Conservation (phyloP, 2,888 invertebrate species). For the Macropis europaea region DNA sequence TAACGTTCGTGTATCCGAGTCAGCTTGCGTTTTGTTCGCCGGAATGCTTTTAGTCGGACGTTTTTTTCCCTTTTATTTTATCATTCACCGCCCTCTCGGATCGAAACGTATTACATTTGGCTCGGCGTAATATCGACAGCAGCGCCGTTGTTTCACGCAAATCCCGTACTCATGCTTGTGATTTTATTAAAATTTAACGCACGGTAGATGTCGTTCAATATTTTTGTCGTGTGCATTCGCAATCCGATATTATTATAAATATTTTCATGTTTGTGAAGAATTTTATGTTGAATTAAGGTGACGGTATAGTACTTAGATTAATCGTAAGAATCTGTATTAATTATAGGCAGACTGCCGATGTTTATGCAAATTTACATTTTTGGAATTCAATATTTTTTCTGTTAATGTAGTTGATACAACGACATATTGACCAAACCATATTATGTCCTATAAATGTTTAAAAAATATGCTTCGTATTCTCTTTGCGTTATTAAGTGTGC, state of each 20-base stretch:
- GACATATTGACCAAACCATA: too few species aligned
- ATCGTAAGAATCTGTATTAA: background rate
- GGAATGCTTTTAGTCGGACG: constrained; percentile 34
- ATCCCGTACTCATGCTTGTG: background rate
- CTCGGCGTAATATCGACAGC: constrained; percentile 36
- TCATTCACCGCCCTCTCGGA: background rate
- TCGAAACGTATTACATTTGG: constrained; percentile 36
- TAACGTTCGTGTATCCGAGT: constrained; percentile 25
- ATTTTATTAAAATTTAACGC: constrained; percentile 25
- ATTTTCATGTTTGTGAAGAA: background rate
- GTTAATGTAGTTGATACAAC: too few species aligned
- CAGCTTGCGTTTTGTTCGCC: constrained; percentile 42
- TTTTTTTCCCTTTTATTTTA: constrained; percentile 8
- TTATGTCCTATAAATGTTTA: too few species aligned
- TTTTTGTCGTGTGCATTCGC: background rate
- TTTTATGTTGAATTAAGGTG: background rate
- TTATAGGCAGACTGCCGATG: too few species aligned
- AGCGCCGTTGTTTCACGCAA: constrained; percentile 2
- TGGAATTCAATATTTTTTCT: too few species aligned
- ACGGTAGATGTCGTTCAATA: constrained; percentile 1
- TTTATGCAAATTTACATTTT: too few species aligned
- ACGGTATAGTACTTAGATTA: background rate
- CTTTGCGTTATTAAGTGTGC: too few species aligned
- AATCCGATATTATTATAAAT: background rate
- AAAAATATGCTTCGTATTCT: too few species aligned